phyloP scores from a whole-genome alignment of 2,888 invertebrate species.

The Silvanus unidentatus region DNA sequence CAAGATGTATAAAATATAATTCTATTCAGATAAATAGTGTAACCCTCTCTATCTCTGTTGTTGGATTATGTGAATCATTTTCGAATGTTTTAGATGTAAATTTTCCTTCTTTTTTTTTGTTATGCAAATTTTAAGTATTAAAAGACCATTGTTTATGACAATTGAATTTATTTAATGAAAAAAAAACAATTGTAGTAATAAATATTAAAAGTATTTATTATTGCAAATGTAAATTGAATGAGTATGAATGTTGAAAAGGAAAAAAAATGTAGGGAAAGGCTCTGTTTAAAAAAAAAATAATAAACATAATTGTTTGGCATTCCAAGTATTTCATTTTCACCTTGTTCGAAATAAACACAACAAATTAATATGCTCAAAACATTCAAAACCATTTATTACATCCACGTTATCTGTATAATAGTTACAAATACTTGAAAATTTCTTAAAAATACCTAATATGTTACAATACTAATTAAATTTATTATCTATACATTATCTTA shows the following conservation, averaged over 20 bases:
- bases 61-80: too few species aligned
- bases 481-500: conserved; percentile 32
- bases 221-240: conserved; percentile 29
- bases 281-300: conserved; percentile 39
- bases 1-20: too few species aligned
- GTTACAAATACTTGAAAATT: conserved; percentile 46
- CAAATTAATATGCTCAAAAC: conserved; percentile 31
- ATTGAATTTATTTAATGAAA: too few species aligned
- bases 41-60: too few species aligned
- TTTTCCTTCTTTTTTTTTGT: too few species aligned
- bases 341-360: background rate
- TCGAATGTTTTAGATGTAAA: too few species aligned
- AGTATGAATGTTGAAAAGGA: conserved; percentile 23
- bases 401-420: conserved; percentile 42
- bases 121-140: too few species aligned
- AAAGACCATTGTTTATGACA: too few species aligned
- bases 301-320: conserved; percentile 1
- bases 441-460: conserved; percentile 44
- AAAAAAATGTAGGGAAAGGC: conserved; percentile 41
- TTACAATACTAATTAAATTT: conserved; percentile 40
- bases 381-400: conserved; percentile 46
- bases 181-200: too few species aligned
- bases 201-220: conserved; percentile 5
- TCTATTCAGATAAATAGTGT: too few species aligned
- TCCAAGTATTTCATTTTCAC: too few species aligned